Base-by-base conservation (phyloP, 1,140 invertebrate genomes). In the Pentalonia nigronervosa region DNA sequence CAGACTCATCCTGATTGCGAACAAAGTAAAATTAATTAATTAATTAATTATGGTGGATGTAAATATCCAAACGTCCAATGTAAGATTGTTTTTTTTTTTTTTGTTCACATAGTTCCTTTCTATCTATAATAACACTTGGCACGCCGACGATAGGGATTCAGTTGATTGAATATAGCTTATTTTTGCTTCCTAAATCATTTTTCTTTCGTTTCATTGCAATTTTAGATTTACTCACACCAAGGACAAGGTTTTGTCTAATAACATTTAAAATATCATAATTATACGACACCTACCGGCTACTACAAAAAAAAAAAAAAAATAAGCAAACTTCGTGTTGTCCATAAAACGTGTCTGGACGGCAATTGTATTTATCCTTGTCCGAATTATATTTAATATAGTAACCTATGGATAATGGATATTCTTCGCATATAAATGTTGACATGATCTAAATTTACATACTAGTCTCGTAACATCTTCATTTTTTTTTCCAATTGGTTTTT, bases 361-460 rank as follows among this genome's bases (percentile, higher is more conserved):
- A 14, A 56, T 36, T 90, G 36, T 30, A 14, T 60, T 90, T 60
- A 90, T 90, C 89, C 89, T 90, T 90, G 89, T 90, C 89, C 89
- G 89, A 90, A 90, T 60, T 90, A 67, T 2, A 90, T 45, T 60
- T 90, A 34, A 41, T 11, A 90, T 23, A 53, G 34, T 90, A 21
- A 60, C 50, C 50, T 36, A 53, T 41, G 36, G 53, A 45, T 36
- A 20, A n/a, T 87, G 23, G 41, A 45, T 81, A 81, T 36, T 34
- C 7, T 84, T 36, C n/a, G n/a, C 8, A 36, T 89, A 53, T 34
- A n/a, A 48, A 48, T 88, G 47, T 89, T 30, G 8, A 36, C 47
- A 50, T 53, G 30, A n/a, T 30, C 25, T 30, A 41, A 41, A 90
- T 90, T 90, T 90, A 60, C 89, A 90, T 90, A 90, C 89, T 36